Conservation (phyloP, 2,888 invertebrate genomes). For the Clepsis dumicolana region DNA sequence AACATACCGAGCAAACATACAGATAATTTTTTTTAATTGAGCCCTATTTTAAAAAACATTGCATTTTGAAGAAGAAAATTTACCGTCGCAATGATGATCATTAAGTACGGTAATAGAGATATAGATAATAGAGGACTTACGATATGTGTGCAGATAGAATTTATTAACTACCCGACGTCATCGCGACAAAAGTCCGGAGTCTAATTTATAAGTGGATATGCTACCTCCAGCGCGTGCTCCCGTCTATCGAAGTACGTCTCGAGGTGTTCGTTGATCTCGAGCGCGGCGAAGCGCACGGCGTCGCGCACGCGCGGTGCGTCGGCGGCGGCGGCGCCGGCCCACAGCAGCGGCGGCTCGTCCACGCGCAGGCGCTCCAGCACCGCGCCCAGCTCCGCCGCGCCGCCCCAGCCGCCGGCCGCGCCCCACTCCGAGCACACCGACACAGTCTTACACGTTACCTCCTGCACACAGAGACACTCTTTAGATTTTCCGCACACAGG, state of each 20-base stretch:
- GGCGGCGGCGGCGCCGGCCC: slow-evolving; percentile 91
- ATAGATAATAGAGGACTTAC: too few species aligned
- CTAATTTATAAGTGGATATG: too few species aligned
- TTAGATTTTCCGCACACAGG: too few species aligned
- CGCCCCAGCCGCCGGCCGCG: slow-evolving; percentile 48
- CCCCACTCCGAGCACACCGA: slow-evolving; percentile 68
- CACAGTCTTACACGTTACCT: slow-evolving; percentile 91
- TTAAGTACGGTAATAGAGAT: too few species aligned
- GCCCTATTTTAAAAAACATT: too few species aligned
- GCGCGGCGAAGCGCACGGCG: slow-evolving; percentile 93
- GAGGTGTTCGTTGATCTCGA: slow-evolving; percentile 97
- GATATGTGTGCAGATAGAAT: too few species aligned
- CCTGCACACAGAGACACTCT: slow-evolving; percentile 82
- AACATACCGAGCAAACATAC: too few species aligned
- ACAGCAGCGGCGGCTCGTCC: slow-evolving; percentile 95
- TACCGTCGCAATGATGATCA: too few species aligned
- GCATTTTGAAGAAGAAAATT: too few species aligned
- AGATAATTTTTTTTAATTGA: too few species aligned
- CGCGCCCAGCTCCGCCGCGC: slow-evolving; percentile 69
- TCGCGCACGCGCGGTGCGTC: slow-evolving; percentile 91
- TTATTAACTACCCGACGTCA: too few species aligned
- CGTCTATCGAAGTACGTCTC: slow-evolving; percentile 97
- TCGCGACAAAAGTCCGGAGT: too few species aligned
- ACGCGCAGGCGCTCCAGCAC: slow-evolving; percentile 88
- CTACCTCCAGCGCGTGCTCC: slow-evolving; percentile 94